These are phyloP conservation scores for Drosophila vallismaia DNA, from an alignment of 2,888 invertebrate species.

Conservation along the genomic window DNA sequence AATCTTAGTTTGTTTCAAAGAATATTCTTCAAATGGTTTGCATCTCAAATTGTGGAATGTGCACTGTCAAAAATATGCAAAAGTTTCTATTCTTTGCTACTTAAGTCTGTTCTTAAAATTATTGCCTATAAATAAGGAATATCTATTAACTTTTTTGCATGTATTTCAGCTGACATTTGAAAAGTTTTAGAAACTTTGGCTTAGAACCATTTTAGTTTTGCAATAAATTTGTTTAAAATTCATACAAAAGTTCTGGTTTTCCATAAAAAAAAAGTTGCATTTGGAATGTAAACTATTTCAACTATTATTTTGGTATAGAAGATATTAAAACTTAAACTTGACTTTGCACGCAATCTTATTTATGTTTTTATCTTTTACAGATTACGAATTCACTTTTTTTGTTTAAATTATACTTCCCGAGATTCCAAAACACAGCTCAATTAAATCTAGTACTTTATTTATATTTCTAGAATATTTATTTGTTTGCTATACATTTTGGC, in stretches of 20 bases:
- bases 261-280: no score
- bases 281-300: no score
- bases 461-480: conserved; percentile 50
- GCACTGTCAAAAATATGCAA: conserved; percentile 2
- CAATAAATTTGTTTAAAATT: no score
- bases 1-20: conserved; percentile 12
- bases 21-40: conserved; percentile 6
- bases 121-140: background rate
- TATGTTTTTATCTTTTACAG: background rate
- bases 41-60: background rate
- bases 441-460: conserved; percentile 36
- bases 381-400: conserved; percentile 16
- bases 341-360: background rate
- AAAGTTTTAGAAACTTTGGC: background rate
- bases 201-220: background rate
- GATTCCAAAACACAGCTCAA: conserved; percentile 13
- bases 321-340: no score
- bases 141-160: no score
- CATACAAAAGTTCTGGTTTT: background rate
- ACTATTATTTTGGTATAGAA: no score
- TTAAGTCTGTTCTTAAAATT: background rate
- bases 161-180: background rate
- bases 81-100: background rate
- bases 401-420: conserved; percentile 14
- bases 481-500: conserved; percentile 48